These are phyloP conservation scores for Limnephilus rhombicus DNA, from an alignment of 2,888 invertebrate species.

Conservation along the genomic window DNA sequence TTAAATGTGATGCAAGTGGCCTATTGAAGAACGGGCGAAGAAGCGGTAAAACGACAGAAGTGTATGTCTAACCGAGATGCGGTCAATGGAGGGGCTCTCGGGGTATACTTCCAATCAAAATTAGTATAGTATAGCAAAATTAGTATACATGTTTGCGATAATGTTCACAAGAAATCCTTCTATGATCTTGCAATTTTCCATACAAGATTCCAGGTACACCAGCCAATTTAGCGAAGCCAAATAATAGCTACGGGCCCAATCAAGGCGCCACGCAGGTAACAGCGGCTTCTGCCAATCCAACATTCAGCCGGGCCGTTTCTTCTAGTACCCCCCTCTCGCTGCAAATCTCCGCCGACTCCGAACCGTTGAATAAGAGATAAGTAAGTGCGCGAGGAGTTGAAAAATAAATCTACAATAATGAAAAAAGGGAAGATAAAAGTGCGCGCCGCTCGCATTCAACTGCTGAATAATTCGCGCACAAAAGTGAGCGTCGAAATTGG, in stretches of 20 bases:
- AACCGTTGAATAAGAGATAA: conserved; percentile 53
- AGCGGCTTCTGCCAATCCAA: background rate
- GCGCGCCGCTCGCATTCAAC: conserved; percentile 44
- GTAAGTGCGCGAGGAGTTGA: conserved; percentile 47
- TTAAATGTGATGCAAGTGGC: no score
- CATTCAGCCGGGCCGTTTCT: background rate
- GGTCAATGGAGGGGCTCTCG: no score
- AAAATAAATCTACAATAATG: conserved; percentile 57
- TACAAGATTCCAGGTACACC: background rate
- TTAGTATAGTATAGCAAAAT: no score
- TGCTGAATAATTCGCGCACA: conserved; percentile 47
- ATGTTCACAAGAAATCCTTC: no score
- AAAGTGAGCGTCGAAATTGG: conserved; percentile 51
- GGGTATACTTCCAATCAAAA: no score
- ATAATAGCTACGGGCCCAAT: background rate
- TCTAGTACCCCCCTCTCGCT: background rate
- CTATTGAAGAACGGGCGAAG: no score
- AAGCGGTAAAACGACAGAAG: no score
- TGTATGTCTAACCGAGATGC: no score
- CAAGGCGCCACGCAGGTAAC: background rate
- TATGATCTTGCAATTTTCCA: background rate
- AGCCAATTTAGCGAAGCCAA: background rate
- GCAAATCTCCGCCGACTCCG: conserved; percentile 17
- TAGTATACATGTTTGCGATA: no score
- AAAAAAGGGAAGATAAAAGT: conserved; percentile 51